phyloP scores from a whole-genome alignment of 37 sponge, comb jelly and placozoan species.

The Theonella swinhoei region DNA sequence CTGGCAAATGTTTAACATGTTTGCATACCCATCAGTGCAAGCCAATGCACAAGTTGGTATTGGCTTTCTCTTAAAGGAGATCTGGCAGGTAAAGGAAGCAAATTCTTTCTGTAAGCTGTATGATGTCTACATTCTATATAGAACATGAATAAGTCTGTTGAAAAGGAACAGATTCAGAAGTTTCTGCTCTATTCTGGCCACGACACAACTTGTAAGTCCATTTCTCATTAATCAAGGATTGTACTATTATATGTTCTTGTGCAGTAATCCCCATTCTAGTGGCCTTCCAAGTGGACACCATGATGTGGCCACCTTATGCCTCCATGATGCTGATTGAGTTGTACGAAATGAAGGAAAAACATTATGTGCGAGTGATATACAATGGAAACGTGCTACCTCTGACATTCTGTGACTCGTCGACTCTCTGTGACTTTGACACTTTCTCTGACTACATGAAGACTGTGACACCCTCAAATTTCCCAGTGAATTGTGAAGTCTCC shows the following conservation, averaged over 20 bases:
- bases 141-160: slow-evolving; percentile 31
- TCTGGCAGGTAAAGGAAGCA: slow-evolving; percentile 28
- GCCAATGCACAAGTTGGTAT: slow-evolving; percentile 44
- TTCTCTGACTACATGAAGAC: slow-evolving; percentile 26
- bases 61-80: slow-evolving; percentile 46
- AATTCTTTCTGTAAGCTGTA: not conserved
- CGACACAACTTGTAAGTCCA: slow-evolving; percentile 46
- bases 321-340: slow-evolving; percentile 57
- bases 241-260: not conserved
- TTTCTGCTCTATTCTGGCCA: slow-evolving; percentile 53
- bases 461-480: slow-evolving; percentile 16
- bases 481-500: not conserved
- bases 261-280: slow-evolving; percentile 44
- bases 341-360: not conserved
- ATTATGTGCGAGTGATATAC: slow-evolving; percentile 34
- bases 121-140: not conserved
- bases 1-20: slow-evolving; percentile 33
- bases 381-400: slow-evolving; percentile 33
- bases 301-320: slow-evolving; percentile 48
- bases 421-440: slow-evolving; percentile 29
- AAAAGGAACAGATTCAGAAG: slow-evolving; percentile 11
- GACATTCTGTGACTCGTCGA: slow-evolving; percentile 17
- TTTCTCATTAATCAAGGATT: not conserved
- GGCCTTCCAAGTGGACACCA: slow-evolving; percentile 42
- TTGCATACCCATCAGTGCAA: slow-evolving; percentile 37